A percentile compares a stretch with the other conserved stretches of the same genome.
phyloP scores from a whole-genome alignment of 2,888 invertebrate species.

The Ramazzottius varieornatus region DNA sequence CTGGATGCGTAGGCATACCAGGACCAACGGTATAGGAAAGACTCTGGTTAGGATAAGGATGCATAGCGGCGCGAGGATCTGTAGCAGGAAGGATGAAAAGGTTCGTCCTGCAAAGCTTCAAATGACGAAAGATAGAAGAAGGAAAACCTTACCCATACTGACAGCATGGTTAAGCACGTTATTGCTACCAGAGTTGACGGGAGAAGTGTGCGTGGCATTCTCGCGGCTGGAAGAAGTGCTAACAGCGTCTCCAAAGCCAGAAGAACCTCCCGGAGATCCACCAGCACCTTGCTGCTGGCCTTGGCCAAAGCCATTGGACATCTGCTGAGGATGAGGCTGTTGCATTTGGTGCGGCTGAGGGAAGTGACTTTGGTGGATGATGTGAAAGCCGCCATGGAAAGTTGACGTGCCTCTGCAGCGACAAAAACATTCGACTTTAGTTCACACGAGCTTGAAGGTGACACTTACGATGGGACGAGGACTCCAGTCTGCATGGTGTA shows the following conservation, averaged over 20 bases:
- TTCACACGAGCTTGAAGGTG: background rate
- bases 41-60: background rate
- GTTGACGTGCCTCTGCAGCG: background rate
- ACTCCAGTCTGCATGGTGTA: background rate
- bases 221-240: background rate
- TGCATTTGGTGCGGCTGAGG: too few relatives aligned
- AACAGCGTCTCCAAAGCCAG: too few relatives aligned
- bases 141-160: background rate
- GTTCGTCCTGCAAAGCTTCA: background rate
- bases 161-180: background rate
- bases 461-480: background rate
- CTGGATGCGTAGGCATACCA: background rate
- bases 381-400: background rate
- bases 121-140: background rate
- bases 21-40: background rate
- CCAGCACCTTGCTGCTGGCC: too few relatives aligned
- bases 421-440: background rate
- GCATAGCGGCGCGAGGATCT: background rate
- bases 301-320: background rate
- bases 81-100: background rate
- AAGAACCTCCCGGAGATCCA: too few relatives aligned
- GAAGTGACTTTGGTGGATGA: background rate
- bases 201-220: background rate
- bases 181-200: background rate
- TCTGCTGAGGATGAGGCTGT: background rate